Conservation (phyloP, 1,140 invertebrate genomes). For the Drosophila seguyi region DNA sequence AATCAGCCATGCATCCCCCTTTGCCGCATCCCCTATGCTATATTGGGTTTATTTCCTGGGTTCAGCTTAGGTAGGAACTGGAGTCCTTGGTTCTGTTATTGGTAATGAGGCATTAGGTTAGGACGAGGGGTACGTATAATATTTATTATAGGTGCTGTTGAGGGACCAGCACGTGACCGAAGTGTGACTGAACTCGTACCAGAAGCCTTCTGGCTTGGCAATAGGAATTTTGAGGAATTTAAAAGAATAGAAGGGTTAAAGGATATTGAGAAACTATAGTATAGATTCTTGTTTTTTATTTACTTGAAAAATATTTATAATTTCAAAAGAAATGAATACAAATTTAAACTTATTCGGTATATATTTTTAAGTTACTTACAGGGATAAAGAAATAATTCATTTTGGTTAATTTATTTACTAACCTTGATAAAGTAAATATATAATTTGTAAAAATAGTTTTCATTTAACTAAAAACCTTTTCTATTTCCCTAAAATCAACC, state of each 20-base stretch:
- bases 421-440: background rate
- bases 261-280: background rate
- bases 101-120: slow-evolving; percentile 45
- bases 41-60: slow-evolving; percentile 30
- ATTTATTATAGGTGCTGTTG: slow-evolving; percentile 50
- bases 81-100: slow-evolving; percentile 28
- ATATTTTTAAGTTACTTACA: no score
- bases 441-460: background rate
- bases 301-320: no score
- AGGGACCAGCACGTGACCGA: slow-evolving; percentile 67
- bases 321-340: no score
- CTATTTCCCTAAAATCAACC: background rate
- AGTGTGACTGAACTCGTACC: slow-evolving; percentile 48
- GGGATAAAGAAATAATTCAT: no score
- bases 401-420: background rate
- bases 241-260: no score
- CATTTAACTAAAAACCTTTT: background rate
- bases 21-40: slow-evolving; percentile 27
- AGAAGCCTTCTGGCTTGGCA: background rate
- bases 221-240: slow-evolving; percentile 8
- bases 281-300: background rate
- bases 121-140: slow-evolving; percentile 29
- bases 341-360: no score
- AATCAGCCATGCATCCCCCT: slow-evolving; percentile 29
- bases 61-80: slow-evolving; percentile 44